Conservation (phyloP, 2,888 invertebrate species). For the Tuberolachnus salignus region DNA sequence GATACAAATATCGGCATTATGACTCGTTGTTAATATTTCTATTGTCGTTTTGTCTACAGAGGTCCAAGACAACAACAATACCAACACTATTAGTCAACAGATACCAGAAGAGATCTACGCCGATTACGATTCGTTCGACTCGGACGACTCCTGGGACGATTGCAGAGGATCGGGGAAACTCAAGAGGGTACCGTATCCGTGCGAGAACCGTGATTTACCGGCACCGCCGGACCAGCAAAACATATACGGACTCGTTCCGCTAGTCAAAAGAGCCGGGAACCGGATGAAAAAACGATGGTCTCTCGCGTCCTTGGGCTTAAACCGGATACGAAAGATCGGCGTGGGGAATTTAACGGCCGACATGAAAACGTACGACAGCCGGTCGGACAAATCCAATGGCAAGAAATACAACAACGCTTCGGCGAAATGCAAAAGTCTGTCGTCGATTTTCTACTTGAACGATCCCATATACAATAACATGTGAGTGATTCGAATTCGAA, state of each 20-base stretch:
- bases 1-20: too few species aligned
- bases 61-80: neutral
- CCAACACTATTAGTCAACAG: neutral
- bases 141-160: slow-evolving; percentile 46
- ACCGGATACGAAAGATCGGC: slow-evolving; percentile 59
- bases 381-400: slow-evolving; percentile 26
- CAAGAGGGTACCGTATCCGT: slow-evolving; percentile 35
- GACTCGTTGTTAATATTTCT: too few species aligned
- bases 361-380: slow-evolving; percentile 6
- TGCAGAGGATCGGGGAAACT: slow-evolving; percentile 5
- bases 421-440: neutral
- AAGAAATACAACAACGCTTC: slow-evolving; percentile 8
- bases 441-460: slow-evolving; percentile 58
- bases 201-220: slow-evolving; percentile 38
- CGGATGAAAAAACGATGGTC: slow-evolving; percentile 60
- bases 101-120: slow-evolving; percentile 48
- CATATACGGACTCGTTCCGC: slow-evolving; percentile 57
- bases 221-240: slow-evolving; percentile 46
- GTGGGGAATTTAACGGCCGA: slow-evolving; percentile 21
- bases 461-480: slow-evolving; percentile 38
- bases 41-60: too few species aligned
- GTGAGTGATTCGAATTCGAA: too few species aligned
- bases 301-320: slow-evolving; percentile 58
- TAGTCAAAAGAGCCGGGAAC: slow-evolving; percentile 59
- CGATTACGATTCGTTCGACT: slow-evolving; percentile 42